Percentiles rank a stretch among this genome's conserved stretches.
Evolutionary conservation across 2,888 invertebrate species (phyloP).

Genomic region (Mallateleia sp.): DNA sequence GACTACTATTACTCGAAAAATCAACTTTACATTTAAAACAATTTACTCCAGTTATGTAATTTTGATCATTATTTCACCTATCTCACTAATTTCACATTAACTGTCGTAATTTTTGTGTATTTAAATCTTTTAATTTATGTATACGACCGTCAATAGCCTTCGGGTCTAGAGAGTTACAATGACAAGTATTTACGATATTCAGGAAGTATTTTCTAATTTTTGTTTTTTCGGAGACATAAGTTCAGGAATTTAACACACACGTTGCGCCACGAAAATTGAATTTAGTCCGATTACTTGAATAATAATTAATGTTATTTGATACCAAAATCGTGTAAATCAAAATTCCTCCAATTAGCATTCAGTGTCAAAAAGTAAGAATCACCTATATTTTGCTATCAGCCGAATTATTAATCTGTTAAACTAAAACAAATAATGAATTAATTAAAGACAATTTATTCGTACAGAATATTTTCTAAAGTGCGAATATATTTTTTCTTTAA

Average conservation of each 20-base stretch:
- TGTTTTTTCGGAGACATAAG: constrained; percentile 5
- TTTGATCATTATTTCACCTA: constrained; percentile 40
- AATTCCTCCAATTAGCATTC: neutral
- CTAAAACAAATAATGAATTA: too few relatives aligned
- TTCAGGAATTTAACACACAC: constrained; percentile 15
- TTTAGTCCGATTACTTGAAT: constrained; percentile 2
- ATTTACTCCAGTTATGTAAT: constrained; percentile 39
- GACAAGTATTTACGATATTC: constrained; percentile 58
- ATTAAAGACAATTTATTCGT: too few relatives aligned
- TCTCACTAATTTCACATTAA: constrained; percentile 49
- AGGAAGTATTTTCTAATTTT: constrained; percentile 63
- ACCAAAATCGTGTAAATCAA: neutral
- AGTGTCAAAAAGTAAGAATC: neutral
- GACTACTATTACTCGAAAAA: neutral
- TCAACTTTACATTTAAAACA: neutral
- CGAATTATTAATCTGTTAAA: too few relatives aligned
- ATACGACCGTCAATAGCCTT: constrained; percentile 47
- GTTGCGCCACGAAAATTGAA: constrained; percentile 11
- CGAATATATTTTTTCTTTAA: too few relatives aligned
- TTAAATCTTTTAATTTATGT: constrained; percentile 61
- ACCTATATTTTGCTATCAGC: neutral
- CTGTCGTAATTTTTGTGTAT: constrained; percentile 54
- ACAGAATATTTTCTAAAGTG: too few relatives aligned
- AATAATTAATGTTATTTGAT: neutral
- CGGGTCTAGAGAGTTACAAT: constrained; percentile 47